Evolutionary conservation across 2,113 vertebrate genomes (phyloP), one percentile per base, ranked within the genome.

Genomic region (Embiotoca jacksoni): DNA sequence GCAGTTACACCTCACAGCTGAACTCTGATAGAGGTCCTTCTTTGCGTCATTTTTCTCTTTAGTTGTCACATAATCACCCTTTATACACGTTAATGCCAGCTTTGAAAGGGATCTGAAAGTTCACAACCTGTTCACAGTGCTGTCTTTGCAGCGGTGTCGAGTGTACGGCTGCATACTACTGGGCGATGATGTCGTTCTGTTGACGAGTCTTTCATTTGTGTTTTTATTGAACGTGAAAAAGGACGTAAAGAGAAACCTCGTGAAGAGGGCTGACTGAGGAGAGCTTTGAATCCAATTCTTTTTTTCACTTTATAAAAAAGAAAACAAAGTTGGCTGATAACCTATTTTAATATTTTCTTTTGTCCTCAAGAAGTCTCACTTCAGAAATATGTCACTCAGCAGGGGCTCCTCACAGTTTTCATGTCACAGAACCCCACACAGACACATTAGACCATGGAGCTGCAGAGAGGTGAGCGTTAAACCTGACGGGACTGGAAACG

Each of bases 401-500:
- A 23, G 50, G 23, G 47, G 47, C 35, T 55, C 56, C 32, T 61
- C 15, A n/a, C 58, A 62, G 59, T 46, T 71, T 78, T 55, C 31
- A 77, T 62, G 50, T 57, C 55, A 35, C 59, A 78, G 39, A 58
- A 8, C 64, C 41, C 16, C n/a, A n/a, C 14, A 13, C 14, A 16
- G 1, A 35, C 16, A 32, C 32, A 50, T 56, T 50, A 64, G 30
- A 54, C 36, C 30, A 2, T 13, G 3, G n/a, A 37, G 39, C 53
- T 54, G 39, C 23, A 35, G 3, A 54, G 2, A 75, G 54, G 32
- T 14, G 16, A 23, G 35, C 55, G 56, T 56, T 39, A 8, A 47
- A 49, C 6, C n/a, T 15, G 4, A 8, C 15, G 31, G 8, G 14
- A 35, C 33, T 30, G 9, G 37, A 46, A 32, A 59, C 69, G 36